phyloP scores from a whole-genome alignment of 2,113 vertebrate genomes.

The Eulacestoma nigropectus region DNA sequence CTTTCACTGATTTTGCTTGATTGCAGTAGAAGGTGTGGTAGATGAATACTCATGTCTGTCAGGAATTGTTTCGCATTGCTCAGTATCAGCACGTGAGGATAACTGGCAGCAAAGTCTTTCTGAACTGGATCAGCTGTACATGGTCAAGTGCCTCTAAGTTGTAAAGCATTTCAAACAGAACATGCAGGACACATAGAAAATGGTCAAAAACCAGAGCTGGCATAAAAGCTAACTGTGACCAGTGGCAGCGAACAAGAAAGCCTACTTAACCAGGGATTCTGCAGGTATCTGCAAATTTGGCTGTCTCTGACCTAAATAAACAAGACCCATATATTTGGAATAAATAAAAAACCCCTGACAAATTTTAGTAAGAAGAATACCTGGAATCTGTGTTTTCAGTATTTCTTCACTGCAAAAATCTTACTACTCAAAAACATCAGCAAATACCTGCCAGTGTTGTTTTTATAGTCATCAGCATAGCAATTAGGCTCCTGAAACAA shows the following conservation, averaged over 20 bases:
- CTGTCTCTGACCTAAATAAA: not conserved
- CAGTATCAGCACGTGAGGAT: accelerated
- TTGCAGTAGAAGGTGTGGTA: not conserved
- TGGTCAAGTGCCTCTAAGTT: not conserved
- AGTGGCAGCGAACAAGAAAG: not conserved
- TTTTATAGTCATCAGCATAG: not conserved
- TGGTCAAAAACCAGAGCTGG: not conserved
- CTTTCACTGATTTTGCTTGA: not conserved
- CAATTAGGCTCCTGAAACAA: not conserved
- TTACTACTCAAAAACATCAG: not conserved
- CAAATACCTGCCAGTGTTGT: not conserved
- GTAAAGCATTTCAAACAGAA: not conserved
- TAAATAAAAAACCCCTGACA: not conserved
- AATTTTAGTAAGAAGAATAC: not conserved
- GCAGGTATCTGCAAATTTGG: not conserved
- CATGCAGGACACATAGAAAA: not conserved
- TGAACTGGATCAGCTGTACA: not conserved
- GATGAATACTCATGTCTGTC: not conserved
- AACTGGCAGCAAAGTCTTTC: not conserved
- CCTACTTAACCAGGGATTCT: not conserved
- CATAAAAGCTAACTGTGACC: not conserved
- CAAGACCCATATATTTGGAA: not conserved
- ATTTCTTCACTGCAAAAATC: not conserved
- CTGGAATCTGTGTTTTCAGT: not conserved
- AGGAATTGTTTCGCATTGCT: not conserved